Percentiles rank a stretch among this genome's conserved stretches.
These are phyloP conservation scores for Corvus moneduloides DNA, from an alignment of 2,113 vertebrate genomes.

Conservation along the genomic window DNA sequence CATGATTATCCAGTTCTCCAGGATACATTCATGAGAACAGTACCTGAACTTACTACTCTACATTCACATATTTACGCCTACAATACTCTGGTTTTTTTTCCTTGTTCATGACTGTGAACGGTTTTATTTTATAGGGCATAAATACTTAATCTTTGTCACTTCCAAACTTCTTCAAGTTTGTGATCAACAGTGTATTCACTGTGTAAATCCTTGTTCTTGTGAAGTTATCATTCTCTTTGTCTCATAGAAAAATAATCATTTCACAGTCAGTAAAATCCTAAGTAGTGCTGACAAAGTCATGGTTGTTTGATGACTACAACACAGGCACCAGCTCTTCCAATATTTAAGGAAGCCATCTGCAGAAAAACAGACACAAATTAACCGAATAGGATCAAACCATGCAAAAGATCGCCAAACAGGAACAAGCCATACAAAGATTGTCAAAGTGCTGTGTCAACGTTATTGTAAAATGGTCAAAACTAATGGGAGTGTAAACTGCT, in stretches of 20 bases:
- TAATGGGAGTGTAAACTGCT: neutral
- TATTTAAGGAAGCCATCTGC: constrained; percentile 83
- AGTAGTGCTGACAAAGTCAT: constrained; percentile 52
- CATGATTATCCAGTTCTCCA: constrained; percentile 27
- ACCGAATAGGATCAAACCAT: neutral
- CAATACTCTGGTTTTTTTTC: neutral
- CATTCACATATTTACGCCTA: neutral
- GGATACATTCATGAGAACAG: constrained; percentile 34
- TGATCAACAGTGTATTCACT: constrained; percentile 2
- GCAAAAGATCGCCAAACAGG: neutral
- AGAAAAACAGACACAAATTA: constrained; percentile 23
- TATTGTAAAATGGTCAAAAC: neutral
- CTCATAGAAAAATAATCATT: constrained; percentile 74
- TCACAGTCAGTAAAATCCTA: constrained; percentile 56
- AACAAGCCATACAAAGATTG: neutral
- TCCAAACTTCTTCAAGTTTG: constrained; percentile 17
- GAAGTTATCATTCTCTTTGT: constrained; percentile 22
- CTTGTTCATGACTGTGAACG: constrained; percentile 17
- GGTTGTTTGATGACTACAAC: constrained; percentile 81
- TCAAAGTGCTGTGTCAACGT: neutral
- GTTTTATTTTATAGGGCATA: constrained; percentile 10
- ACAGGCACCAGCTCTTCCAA: constrained; percentile 80
- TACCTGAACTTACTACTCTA: neutral
- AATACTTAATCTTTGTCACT: constrained; percentile 18
- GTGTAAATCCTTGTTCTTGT: constrained; percentile 31